Evolutionary conservation across 2,797 vertebrate species (phyloP).

Genomic region (Tangara arthus): DNA sequence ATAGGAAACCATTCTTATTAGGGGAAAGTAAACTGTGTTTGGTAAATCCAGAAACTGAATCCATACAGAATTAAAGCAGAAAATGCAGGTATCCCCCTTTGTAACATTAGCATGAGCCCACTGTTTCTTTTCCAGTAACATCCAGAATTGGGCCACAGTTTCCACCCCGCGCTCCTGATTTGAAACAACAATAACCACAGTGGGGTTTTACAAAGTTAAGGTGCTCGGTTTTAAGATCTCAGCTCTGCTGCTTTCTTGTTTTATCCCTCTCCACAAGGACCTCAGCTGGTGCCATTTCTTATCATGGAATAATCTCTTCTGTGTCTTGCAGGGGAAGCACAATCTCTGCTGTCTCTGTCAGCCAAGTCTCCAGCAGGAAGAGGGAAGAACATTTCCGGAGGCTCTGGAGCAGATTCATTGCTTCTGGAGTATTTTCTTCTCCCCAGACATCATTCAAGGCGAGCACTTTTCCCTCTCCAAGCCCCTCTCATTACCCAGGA

Average conservation of each 20-base stretch:
- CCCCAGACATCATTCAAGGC: not conserved
- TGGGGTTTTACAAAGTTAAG: not conserved
- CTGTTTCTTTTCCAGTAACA: not conserved
- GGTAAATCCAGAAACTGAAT: not conserved
- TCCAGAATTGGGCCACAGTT: not conserved
- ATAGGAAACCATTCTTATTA: not conserved
- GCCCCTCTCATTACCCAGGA: not conserved
- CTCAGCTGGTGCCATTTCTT: not conserved
- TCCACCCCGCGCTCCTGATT: not conserved
- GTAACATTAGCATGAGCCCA: not conserved
- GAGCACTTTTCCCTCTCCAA: not conserved
- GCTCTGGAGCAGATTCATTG: not conserved
- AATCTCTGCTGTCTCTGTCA: not conserved
- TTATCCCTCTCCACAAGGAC: not conserved
- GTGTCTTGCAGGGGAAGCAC: not conserved
- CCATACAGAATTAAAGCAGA: not conserved
- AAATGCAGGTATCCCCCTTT: not conserved
- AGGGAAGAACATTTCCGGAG: not conserved
- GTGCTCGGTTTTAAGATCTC: not conserved
- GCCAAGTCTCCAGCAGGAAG: not conserved
- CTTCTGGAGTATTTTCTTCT: not conserved
- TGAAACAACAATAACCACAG: rapidly evolving
- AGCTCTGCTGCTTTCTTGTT: not conserved
- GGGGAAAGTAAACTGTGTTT: not conserved
- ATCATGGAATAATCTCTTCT: not conserved